These are phyloP conservation scores for Ophion ventricosus DNA, from an alignment of 2,888 invertebrate species.

Conservation along the genomic window DNA sequence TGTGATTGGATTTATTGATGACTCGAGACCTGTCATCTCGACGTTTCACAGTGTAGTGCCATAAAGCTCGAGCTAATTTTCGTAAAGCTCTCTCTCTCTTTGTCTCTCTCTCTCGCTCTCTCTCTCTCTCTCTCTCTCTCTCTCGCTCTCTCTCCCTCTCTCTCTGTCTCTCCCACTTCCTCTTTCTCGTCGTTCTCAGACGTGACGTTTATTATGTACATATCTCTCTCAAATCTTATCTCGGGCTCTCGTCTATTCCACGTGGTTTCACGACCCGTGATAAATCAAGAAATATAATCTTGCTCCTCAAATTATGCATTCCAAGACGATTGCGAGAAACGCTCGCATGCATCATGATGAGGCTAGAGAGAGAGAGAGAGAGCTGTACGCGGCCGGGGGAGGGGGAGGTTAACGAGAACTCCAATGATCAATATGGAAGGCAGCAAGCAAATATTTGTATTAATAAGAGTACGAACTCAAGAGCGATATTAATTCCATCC, in stretches of 20 bases:
- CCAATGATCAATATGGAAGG: conserved; percentile 26
- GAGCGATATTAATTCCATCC: neutral
- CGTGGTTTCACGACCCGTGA: conserved; percentile 68
- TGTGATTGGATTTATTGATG: neutral
- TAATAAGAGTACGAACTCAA: conserved; percentile 41
- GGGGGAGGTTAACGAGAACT: no score
- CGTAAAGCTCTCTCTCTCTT: no score
- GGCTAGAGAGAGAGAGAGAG: conserved; percentile 45
- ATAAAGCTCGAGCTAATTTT: no score
- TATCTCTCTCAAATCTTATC: conserved; percentile 44
- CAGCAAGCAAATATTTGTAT: conserved; percentile 60
- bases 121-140: neutral
- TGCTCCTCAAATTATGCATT: conserved; percentile 66
- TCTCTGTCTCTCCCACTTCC: conserved; percentile 23
- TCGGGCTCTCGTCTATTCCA: conserved; percentile 52
- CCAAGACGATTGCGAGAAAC: conserved; percentile 67
- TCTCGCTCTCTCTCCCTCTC: no score
- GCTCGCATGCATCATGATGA: conserved; percentile 32
- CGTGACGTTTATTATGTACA: neutral
- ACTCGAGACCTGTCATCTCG: no score
- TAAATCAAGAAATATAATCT: conserved; percentile 74
- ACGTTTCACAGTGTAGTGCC: no score
- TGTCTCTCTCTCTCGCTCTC: no score
- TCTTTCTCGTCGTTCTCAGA: conserved; percentile 16
- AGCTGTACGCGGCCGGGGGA: neutral